These are phyloP conservation scores for Zaprionus bogoriensis DNA, from an alignment of 2,888 invertebrate species.

Conservation along the genomic window DNA sequence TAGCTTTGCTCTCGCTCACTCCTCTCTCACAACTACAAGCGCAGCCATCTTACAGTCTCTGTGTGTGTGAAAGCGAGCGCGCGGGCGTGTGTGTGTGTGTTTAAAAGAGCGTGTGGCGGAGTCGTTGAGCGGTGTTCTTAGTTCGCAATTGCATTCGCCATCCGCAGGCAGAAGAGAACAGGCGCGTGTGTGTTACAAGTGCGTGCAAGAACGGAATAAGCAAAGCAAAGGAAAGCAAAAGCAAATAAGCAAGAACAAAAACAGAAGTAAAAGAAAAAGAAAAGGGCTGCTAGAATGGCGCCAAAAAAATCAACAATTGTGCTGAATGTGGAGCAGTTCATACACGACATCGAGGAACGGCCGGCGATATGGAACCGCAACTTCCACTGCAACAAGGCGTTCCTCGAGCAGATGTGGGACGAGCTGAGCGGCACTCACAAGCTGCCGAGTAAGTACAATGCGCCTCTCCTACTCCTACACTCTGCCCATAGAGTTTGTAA, in stretches of 20 bases:
- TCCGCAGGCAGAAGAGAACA: constrained; percentile 26
- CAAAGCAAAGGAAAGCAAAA: not conserved
- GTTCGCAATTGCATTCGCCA: constrained; percentile 34
- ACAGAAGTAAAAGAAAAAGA: not conserved
- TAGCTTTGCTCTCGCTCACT: not conserved
- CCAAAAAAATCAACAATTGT: constrained; percentile 82
- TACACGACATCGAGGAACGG: constrained; percentile 82
- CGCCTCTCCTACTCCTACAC: not conserved
- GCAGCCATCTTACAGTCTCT: not conserved
- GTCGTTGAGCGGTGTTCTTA: constrained; percentile 29
- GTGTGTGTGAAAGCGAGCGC: not conserved
- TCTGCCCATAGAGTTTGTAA: not conserved
- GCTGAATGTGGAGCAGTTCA: constrained; percentile 82
- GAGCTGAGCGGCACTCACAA: constrained; percentile 81
- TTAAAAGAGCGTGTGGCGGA: too few relatives aligned
- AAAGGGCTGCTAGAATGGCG: constrained; percentile 69
- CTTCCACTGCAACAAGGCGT: constrained; percentile 83
- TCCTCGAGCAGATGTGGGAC: constrained; percentile 83
- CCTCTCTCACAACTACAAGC: not conserved
- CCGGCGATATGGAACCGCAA: constrained; percentile 83
- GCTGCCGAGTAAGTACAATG: constrained; percentile 80
- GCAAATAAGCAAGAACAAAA: not conserved
- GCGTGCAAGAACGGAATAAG: not conserved
- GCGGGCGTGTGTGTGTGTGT: not conserved
- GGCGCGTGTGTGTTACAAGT: constrained; percentile 13